Evolutionary conservation across 2,113 vertebrate genomes (phyloP).

Genomic region (Gadus chalcogrammus): DNA sequence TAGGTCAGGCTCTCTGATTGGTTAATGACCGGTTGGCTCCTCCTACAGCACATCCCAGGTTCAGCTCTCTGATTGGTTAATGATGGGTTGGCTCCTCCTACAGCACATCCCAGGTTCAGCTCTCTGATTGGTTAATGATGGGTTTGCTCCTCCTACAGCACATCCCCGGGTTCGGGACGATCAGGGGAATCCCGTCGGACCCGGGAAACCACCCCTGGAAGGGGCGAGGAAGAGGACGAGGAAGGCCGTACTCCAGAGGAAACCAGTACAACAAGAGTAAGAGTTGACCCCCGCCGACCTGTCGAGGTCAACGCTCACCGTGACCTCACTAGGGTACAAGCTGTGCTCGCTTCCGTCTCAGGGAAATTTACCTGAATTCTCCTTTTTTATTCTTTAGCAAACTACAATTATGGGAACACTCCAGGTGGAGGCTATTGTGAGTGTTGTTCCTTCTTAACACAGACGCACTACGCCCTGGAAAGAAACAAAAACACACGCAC

Average conservation of each 20-base stretch:
- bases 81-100: too few species aligned
- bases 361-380: not conserved
- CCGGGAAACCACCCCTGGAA: constrained; percentile 76
- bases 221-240: constrained; percentile 76
- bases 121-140: not conserved
- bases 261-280: constrained; percentile 79
- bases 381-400: constrained; percentile 61
- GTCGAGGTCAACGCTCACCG: not conserved
- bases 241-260: constrained; percentile 70
- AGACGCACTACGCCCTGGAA: too few species aligned
- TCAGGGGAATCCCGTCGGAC: constrained; percentile 75
- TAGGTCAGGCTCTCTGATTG: too few species aligned
- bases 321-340: not conserved
- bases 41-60: too few species aligned
- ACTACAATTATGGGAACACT: constrained; percentile 82
- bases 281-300: not conserved
- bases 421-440: constrained; percentile 83
- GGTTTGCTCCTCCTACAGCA: constrained; percentile 59
- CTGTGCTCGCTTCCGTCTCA: not conserved
- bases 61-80: too few species aligned
- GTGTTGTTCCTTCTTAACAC: constrained; percentile 41
- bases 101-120: too few species aligned
- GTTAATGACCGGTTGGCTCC: too few species aligned
- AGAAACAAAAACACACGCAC: too few species aligned
- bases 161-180: constrained; percentile 81